Base-by-base conservation (phyloP, 92 coral and sea anemone genomes). In the Umimayanthus chanpuru region DNA sequence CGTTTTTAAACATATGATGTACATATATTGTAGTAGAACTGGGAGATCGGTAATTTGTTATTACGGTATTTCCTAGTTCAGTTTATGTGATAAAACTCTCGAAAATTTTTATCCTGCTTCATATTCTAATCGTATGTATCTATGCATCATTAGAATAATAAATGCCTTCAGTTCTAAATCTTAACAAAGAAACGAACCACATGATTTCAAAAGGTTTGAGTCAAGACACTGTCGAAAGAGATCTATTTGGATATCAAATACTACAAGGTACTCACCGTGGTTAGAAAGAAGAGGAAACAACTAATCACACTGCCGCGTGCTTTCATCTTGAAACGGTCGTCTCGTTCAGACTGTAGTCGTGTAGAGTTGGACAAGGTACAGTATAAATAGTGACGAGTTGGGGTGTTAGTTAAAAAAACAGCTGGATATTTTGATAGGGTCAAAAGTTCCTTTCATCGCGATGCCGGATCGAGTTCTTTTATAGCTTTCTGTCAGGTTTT, bases 391-490 rank as follows among this genome's bases (percentile, higher is more conserved):
- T 11, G 79, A 21, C 21, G 50, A 75, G 28, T 43, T 16, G 18
- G 16, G 50, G 50, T 75, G 79, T 36, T 43, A 16, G 18, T 44
- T 38, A 32, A 1, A 36, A 20, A 75, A 75, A 15, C 79, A 75
- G 79, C 50, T 36, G 79, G 79, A 75, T 75, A 18, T 75, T 75
- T 18, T 36, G 25, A 16, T 39, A 36, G 49, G 53, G 18, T n/a
- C 39, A n/a, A n/a, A 75, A 32, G 23, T 9, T 40, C 40, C 77
- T 73, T 73, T 73, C 77, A 73, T 16, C 77, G 68, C 68, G 68
- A 61, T 20, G n/a, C n/a, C n/a, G n/a, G 26, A 61, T 61, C 68
- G n/a, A 23, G 26, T 61, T 61, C 68, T 61, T 61, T 32, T n/a
- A n/a, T 4, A 2, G 5, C n/a, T 61, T 61, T 16, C 26, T 2